Conservation (phyloP, 2,888 invertebrate species). For the Leptarthrus brevirostris region DNA sequence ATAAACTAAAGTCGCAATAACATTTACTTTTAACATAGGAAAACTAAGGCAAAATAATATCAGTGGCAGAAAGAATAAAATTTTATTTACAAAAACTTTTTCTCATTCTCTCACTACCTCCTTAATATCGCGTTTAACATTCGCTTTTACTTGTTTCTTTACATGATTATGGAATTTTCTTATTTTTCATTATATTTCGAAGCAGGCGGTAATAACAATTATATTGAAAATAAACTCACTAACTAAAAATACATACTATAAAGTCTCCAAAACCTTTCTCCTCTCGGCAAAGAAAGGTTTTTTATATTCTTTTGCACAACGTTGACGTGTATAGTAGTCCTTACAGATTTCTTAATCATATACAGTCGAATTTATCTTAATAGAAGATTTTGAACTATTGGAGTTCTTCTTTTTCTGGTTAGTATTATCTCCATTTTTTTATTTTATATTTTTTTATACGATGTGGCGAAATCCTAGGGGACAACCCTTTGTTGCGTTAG, state of each 20-base stretch:
- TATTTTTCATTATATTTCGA: conserved; percentile 1
- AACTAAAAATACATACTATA: conserved; percentile 10
- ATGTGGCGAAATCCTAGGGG: too few species aligned
- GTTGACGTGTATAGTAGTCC: not conserved
- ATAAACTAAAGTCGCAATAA: conserved; percentile 22
- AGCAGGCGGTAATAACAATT: conserved; percentile 23
- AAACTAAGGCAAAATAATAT: conserved; percentile 32
- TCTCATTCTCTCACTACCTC: not conserved
- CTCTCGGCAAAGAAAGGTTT: not conserved
- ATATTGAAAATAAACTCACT: not conserved
- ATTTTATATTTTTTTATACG: too few species aligned
- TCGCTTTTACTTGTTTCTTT: conserved; percentile 1
- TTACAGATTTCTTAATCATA: conserved; percentile 10
- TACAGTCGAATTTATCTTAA: conserved; percentile 32
- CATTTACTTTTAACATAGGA: conserved; percentile 19
- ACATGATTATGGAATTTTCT: conserved; percentile 27
- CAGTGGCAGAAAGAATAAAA: conserved; percentile 13
- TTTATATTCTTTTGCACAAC: not conserved
- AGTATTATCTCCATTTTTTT: conserved; percentile 19
- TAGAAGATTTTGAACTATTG: conserved; percentile 7
- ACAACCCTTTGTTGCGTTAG: too few species aligned
- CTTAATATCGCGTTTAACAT: not conserved
- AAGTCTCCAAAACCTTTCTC: conserved; percentile 25
- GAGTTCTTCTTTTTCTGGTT: conserved; percentile 11
- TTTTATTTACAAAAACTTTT: conserved; percentile 22